Evolutionary conservation across 1,140 invertebrate genomes (phyloP).

Genomic region (Ceratina calcarata): DNA sequence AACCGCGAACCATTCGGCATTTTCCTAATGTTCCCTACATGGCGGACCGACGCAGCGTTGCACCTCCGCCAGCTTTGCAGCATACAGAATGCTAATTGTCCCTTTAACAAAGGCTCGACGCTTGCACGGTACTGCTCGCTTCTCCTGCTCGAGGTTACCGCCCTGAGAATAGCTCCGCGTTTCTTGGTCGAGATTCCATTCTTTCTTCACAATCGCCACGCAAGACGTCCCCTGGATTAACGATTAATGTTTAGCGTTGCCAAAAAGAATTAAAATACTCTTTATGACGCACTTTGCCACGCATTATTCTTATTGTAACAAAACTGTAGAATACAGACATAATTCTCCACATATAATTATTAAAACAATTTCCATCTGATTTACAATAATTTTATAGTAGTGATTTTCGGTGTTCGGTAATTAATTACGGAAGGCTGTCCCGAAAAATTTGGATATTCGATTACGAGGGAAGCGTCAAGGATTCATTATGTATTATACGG

Average conservation of each 20-base stretch:
- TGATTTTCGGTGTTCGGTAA: too few species aligned
- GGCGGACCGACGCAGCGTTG: constrained; percentile 30
- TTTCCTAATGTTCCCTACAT: constrained; percentile 33
- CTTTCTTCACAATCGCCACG: neutral
- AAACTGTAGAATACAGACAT: too few species aligned
- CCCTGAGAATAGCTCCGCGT: constrained; percentile 29
- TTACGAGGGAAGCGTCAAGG: neutral
- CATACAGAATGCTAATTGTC: constrained; percentile 69
- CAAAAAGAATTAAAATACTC: too few species aligned
- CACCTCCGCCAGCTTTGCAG: constrained; percentile 49
- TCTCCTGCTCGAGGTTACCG: constrained; percentile 6
- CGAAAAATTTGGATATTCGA: neutral
- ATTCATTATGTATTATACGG: neutral
- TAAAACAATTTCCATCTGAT: too few species aligned
- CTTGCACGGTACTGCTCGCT: neutral
- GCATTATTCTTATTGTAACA: too few species aligned
- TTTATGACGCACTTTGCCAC: too few species aligned
- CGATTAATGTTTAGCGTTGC: neutral
- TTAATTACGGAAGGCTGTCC: neutral
- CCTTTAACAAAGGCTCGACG: constrained; percentile 59
- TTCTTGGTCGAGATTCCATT: constrained; percentile 13
- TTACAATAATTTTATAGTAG: too few species aligned
- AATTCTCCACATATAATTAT: too few species aligned
- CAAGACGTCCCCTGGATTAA: neutral
- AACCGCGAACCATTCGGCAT: constrained; percentile 36